phyloP scores from a whole-genome alignment of 1,140 invertebrate species.

The Venustaconcha ellipsiformis region DNA sequence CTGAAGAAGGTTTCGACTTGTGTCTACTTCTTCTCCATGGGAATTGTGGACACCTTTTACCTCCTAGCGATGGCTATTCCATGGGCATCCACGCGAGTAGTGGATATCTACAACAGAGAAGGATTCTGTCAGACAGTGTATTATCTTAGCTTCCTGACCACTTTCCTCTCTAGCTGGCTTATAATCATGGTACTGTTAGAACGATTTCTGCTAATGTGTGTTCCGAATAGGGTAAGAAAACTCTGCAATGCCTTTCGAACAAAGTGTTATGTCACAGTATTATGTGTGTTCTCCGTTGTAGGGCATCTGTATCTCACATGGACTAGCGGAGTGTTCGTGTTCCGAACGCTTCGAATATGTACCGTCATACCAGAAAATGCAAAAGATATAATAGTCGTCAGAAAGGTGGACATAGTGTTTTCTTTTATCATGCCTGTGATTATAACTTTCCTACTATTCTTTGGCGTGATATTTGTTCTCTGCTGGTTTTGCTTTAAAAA shows the following conservation, averaged over 20 bases:
- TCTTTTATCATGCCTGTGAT: conserved; percentile 36
- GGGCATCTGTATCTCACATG: conserved; percentile 43
- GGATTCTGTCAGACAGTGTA: conserved; percentile 43
- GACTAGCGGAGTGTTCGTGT: conserved; percentile 37
- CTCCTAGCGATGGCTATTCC: conserved; percentile 38
- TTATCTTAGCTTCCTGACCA: conserved; percentile 36
- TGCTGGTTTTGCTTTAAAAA: conserved; percentile 22
- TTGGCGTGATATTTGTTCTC: conserved; percentile 16
- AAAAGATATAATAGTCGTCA: conserved; percentile 34
- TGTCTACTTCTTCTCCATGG: conserved; percentile 36
- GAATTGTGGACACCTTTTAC: conserved; percentile 36
- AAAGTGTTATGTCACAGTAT: conserved; percentile 35
- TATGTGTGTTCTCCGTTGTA: conserved; percentile 39
- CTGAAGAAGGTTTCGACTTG: conserved; percentile 36
- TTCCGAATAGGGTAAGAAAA: conserved; percentile 20
- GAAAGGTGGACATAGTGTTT: conserved; percentile 39
- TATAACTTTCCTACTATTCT: conserved; percentile 11
- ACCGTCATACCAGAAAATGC: conserved; percentile 42
- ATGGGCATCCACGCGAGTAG: conserved; percentile 33
- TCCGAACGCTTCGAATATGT: conserved; percentile 25
- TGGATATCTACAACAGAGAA: conserved; percentile 40
- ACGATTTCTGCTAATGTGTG: conserved; percentile 23
- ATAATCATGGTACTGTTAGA: conserved; percentile 33
- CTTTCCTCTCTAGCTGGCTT: conserved; percentile 40
- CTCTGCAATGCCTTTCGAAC: conserved; percentile 38